A percentile compares a stretch with the other conserved stretches of the same genome.
Conservation (phyloP, 2,888 invertebrate genomes). For the Hololepta plana region DNA sequence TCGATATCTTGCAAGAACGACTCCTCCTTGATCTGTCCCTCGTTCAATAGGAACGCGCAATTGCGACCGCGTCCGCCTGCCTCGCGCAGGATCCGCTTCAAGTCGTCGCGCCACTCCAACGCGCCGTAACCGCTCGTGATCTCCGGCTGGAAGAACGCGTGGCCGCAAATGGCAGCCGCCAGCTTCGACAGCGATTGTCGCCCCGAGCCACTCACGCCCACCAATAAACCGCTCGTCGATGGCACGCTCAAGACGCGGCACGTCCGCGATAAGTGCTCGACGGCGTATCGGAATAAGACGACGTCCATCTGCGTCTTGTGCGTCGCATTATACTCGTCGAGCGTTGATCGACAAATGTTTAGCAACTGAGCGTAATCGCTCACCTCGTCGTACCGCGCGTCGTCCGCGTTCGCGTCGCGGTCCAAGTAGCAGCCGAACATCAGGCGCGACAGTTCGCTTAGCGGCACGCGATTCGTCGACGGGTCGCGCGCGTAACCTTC, state of each 20-base stretch:
- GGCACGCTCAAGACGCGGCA: slow-evolving; percentile 60
- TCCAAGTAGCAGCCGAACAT: slow-evolving; percentile 82
- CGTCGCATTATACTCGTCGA: slow-evolving; percentile 61
- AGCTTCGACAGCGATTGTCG: slow-evolving; percentile 62
- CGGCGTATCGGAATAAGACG: slow-evolving; percentile 65
- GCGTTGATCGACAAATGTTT: slow-evolving; percentile 32
- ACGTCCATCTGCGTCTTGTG: slow-evolving; percentile 69
- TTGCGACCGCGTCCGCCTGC: slow-evolving; percentile 55
- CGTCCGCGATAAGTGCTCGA: slow-evolving; percentile 67
- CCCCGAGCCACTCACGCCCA: slow-evolving; percentile 73
- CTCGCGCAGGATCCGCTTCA: slow-evolving; percentile 50
- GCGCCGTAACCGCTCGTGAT: slow-evolving; percentile 59
- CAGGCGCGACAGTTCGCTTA: slow-evolving; percentile 43
- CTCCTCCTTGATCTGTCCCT: slow-evolving; percentile 66
- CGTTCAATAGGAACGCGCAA: slow-evolving; percentile 58
- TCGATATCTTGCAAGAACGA: slow-evolving; percentile 67
- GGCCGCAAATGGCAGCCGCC: slow-evolving; percentile 42
- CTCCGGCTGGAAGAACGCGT: slow-evolving; percentile 48
- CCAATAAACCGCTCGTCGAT: slow-evolving; percentile 59
- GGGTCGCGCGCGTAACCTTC: slow-evolving; percentile 41
- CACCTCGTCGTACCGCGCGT: slow-evolving; percentile 71
- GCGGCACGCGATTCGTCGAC: no score
- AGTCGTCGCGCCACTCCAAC: slow-evolving; percentile 65
- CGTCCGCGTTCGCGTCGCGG: slow-evolving; percentile 59
- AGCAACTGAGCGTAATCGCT: slow-evolving; percentile 41